Evolutionary conservation across 2,113 vertebrate genomes (phyloP), one percentile per base, ranked within the genome.

Genomic region (Catagonus wagneri): DNA sequence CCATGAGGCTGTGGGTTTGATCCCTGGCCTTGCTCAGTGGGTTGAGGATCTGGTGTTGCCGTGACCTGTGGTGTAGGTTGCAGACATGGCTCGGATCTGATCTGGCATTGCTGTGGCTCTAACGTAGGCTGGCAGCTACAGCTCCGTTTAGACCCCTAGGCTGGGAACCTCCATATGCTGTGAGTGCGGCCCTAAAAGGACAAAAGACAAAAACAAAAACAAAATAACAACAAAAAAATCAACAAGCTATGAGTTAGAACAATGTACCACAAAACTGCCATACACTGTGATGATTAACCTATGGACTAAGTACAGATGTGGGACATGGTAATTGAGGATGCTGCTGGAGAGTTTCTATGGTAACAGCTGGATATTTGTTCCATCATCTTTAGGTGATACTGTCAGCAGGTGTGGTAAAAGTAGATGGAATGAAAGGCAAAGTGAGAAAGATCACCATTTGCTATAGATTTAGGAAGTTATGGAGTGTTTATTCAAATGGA

Each of bases 211-310:
- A n/a, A n/a, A n/a, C n/a, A n/a, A n/a, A n/a, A n/a, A n/a, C n/a
- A n/a, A n/a, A n/a, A n/a, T n/a, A n/a, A n/a, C n/a, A n/a, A n/a
- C n/a, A 87, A 96, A 90, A 44, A 94, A 95, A 22, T 16, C 32
- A 71, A 81, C 6, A 84, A 84, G 85, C 66, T 75, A 72, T 22
- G 15, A 65, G 71, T 56, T 96, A 68, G 74, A 92, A 87, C n/a
- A 86, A 80, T 74, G 29, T 63, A 63, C 29, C 56, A 69, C 3
- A 61, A 89, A 93, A 44, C 76, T 87, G 74, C 89, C 61, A 93
- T 80, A 96, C 92, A 96, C 66, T 88, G 90, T 90, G 63, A 89
- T 96, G 96, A 96, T 95, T 97, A 95, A 96, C 83, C 92, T 96
- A 34, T 83, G 92, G 86, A 96, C 93, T 96, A 96, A 93, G 83